Conservation (phyloP, 1,140 invertebrate species). For the Panagrolaimus sp. region DNA sequence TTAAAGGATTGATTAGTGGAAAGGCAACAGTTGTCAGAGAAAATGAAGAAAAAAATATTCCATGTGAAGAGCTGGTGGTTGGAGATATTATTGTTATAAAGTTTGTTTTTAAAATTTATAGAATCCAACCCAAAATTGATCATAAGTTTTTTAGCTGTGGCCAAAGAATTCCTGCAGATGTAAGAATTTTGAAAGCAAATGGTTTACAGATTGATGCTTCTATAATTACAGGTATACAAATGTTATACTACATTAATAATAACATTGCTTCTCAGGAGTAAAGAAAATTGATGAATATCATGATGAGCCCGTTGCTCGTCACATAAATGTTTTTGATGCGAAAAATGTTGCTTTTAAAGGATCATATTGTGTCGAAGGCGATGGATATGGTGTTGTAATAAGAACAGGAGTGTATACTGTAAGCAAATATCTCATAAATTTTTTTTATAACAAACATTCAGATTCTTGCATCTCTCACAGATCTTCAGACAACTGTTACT, state of each 20-base stretch:
- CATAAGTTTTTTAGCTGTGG: slow-evolving; percentile 3
- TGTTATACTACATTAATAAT: slow-evolving; percentile 41
- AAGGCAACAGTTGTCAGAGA: slow-evolving; percentile 66
- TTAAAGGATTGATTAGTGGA: slow-evolving; percentile 61
- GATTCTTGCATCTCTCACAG: slow-evolving; percentile 18
- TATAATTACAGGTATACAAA: slow-evolving; percentile 63
- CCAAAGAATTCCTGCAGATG: slow-evolving; percentile 34
- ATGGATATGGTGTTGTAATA: slow-evolving; percentile 43
- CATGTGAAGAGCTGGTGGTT: slow-evolving; percentile 37
- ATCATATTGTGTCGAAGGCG: slow-evolving; percentile 39
- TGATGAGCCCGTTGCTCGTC: slow-evolving; percentile 20
- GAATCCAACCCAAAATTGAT: too few species aligned
- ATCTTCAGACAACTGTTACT: too few species aligned
- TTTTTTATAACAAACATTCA: slow-evolving; percentile 25
- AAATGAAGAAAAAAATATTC: slow-evolving; percentile 31
- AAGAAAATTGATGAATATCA: slow-evolving; percentile 63
- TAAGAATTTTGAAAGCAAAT: slow-evolving; percentile 37
- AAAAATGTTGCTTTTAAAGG: slow-evolving; percentile 42
- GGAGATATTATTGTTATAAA: slow-evolving; percentile 35
- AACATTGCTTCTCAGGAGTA: slow-evolving; percentile 60
- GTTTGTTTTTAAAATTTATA: too few species aligned
- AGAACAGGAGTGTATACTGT: slow-evolving; percentile 40
- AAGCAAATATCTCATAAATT: slow-evolving; percentile 26
- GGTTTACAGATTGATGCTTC: slow-evolving; percentile 68
- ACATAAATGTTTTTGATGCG: slow-evolving; percentile 37